These are phyloP conservation scores for Drosophila pruinosa DNA, from an alignment of 1,140 invertebrate species.

Conservation along the genomic window DNA sequence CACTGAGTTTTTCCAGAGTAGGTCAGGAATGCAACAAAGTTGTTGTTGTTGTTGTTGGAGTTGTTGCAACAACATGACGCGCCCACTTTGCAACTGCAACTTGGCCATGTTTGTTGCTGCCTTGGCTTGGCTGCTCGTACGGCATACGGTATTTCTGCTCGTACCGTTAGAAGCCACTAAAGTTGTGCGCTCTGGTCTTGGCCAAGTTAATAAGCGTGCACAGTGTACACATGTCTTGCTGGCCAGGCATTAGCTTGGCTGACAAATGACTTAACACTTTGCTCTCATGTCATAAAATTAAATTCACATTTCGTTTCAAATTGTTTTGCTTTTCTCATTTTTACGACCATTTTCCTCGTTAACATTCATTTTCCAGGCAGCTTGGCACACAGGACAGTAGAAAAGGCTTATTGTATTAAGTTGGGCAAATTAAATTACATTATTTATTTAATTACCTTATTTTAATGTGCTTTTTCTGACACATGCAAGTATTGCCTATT, in stretches of 20 bases:
- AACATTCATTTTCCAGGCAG: background rate
- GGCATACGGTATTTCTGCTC: slow-evolving; percentile 42
- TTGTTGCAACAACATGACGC: slow-evolving; percentile 55
- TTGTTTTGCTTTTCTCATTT: background rate
- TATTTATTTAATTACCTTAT: too few species aligned
- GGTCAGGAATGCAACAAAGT: slow-evolving; percentile 72
- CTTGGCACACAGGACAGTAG: too few species aligned
- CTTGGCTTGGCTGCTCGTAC: too few species aligned
- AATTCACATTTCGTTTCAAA: slow-evolving; percentile 56
- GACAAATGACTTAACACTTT: slow-evolving; percentile 12
- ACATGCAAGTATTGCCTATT: too few species aligned
- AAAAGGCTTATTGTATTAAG: too few species aligned
- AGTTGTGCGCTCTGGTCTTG: slow-evolving; percentile 52
- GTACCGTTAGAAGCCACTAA: slow-evolving; percentile 75
- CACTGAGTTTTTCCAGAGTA: slow-evolving; percentile 62
- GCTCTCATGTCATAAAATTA: slow-evolving; percentile 71
- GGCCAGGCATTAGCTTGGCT: background rate
- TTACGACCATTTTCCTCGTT: background rate
- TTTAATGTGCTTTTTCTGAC: too few species aligned
- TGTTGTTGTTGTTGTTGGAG: slow-evolving; percentile 37
- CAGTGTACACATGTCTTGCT: background rate
- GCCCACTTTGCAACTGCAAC: slow-evolving; percentile 63
- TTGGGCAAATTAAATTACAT: too few species aligned
- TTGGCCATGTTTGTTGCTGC: slow-evolving; percentile 41
- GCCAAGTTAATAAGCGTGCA: slow-evolving; percentile 40